Base-by-base conservation (phyloP, 2,888 invertebrate genomes). In the Caenorhabditis wallacei region DNA sequence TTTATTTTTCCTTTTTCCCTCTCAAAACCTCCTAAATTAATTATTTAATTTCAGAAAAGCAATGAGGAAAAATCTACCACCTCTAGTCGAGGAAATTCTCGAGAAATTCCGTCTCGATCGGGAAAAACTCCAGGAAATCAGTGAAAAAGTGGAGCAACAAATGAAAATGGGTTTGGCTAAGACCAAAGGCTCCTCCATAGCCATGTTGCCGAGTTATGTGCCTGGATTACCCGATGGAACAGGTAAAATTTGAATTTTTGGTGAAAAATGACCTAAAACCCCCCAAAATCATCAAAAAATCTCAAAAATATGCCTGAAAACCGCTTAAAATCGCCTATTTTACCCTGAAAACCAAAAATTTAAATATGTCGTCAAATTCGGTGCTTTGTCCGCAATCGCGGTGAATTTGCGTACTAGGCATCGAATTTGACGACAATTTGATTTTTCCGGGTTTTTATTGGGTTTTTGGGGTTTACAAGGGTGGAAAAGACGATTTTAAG, bases 181-280 rank as follows among this genome's bases (percentile, higher is more conserved):
- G 51, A 70, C 72, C 0, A 76, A 80, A 24, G 88, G 82, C 4
- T 89, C 89, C 5, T 88, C 88, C 1, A 89, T 92, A 37, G 91
- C 92, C 11, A 92, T 92, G 92, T 80, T 92, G 54, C 92, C 92
- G 16, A 88, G 90, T n/a, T 92, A 87, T 81, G 89, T 92, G n/a
- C 92, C 92, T 0, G 90, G 88, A 8, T 71, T 92, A n/a, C 92
- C 92, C 5, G 89, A 90, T 69, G 92, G 92, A 46, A 84, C 89
- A 66, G 92, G 91, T 91, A 24, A 22, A 10, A 35, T 8, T 30
- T 51, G 24, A 7, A 48, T 48, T 3, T 64, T 40, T 37, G 11
- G 18, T 18, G 26, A 40, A 40, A 40, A 40, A 40, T 40, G 35
- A 16, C 30, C 18, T 30, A 57, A 57, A 57, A 40, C 16, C 10